phyloP scores from a whole-genome alignment of 2,113 vertebrate species.

The Pycnonotus jocosus region DNA sequence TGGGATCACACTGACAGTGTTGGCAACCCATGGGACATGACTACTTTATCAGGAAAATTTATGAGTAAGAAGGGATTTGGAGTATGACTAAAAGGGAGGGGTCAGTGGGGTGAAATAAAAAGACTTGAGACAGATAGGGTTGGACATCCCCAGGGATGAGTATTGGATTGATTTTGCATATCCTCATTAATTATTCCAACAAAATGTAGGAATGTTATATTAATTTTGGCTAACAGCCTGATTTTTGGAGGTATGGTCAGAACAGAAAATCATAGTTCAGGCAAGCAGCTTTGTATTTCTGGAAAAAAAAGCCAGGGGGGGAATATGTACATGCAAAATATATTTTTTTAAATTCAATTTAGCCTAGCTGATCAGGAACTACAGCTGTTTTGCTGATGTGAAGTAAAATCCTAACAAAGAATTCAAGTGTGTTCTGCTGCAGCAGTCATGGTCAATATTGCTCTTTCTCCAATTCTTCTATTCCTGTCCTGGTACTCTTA shows the following conservation, averaged over 20 bases:
- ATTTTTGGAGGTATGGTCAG: background rate
- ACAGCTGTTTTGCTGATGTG: background rate
- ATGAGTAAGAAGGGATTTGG: background rate
- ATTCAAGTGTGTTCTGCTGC: background rate
- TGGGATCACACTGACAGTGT: background rate
- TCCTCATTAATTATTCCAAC: background rate
- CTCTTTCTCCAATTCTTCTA: background rate
- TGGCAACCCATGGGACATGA: background rate
- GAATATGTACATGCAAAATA: background rate
- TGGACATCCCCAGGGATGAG: background rate
- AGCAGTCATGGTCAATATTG: rapidly evolving
- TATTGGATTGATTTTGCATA: background rate
- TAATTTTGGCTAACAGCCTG: background rate
- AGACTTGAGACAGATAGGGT: background rate
- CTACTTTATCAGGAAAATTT: background rate
- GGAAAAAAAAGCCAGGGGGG: background rate
- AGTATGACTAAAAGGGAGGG: background rate
- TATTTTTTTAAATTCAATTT: background rate
- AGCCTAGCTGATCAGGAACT: background rate
- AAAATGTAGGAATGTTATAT: background rate
- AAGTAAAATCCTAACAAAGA: background rate
- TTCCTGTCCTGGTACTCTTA: background rate
- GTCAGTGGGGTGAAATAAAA: background rate
- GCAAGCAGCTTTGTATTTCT: background rate
- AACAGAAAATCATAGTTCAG: background rate